Conservation (phyloP, 2,888 invertebrate genomes). For the Meteorus colon region DNA sequence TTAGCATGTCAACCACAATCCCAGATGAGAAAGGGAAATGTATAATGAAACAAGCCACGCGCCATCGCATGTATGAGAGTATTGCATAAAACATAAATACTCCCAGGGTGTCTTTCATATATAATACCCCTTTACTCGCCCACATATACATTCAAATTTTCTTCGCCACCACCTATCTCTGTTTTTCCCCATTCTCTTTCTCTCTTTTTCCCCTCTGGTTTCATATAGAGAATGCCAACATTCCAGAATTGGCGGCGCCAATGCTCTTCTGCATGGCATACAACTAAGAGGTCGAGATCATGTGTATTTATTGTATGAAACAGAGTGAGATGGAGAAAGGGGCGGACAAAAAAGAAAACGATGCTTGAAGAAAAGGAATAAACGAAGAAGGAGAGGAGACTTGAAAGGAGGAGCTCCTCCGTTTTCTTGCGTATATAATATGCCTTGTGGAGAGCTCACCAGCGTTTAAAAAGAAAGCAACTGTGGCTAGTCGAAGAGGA, state of each 20-base stretch:
- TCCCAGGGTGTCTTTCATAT: constrained; percentile 27
- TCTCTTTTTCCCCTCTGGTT: background rate
- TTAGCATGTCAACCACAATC: constrained; percentile 13
- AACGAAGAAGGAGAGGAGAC: constrained; percentile 19
- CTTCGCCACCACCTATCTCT: constrained; percentile 12
- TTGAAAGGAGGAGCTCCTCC: background rate
- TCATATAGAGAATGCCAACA: constrained; percentile 28
- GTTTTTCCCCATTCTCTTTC: background rate
- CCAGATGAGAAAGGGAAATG: background rate
- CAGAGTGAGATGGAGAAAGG: constrained; percentile 17
- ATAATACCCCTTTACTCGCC: constrained; percentile 13
- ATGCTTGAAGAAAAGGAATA: constrained; percentile 39
- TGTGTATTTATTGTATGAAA: constrained; percentile 39
- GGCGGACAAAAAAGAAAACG: constrained; percentile 29
- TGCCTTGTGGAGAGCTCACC: constrained; percentile 12
- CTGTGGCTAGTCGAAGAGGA: constrained; percentile 36
- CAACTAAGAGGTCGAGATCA: constrained; percentile 39
- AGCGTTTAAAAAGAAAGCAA: constrained; percentile 19
- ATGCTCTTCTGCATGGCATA: constrained; percentile 40
- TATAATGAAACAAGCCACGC: constrained; percentile 13
- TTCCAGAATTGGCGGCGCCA: constrained; percentile 41
- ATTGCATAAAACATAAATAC: constrained; percentile 36
- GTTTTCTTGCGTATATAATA: background rate
- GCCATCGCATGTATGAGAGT: constrained; percentile 5
- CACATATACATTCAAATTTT: constrained; percentile 15